Base-by-base conservation (phyloP, 1,140 invertebrate species). In the Galendromus occidentalis region DNA sequence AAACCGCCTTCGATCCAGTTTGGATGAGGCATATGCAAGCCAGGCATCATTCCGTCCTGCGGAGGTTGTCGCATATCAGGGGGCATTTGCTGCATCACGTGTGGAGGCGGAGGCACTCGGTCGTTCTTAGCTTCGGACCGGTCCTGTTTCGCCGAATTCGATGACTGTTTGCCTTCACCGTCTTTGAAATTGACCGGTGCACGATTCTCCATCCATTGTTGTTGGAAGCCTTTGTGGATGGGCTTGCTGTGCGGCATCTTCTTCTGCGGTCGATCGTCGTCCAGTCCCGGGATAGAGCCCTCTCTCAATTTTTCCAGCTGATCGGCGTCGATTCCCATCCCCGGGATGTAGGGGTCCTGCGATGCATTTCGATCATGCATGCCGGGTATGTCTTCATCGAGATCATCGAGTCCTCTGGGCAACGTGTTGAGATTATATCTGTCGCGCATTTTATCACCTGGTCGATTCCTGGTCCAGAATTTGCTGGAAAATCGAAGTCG, bases 381-480 rank as follows among this genome's bases (percentile, higher is more conserved):
- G 83, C 73, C 69, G 6, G 28, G 18, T 2, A 42, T 29, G 72
- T 74, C 69, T 74, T 76, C 69, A 69, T 68, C 85, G 66, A 81
- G 80, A 70, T 87, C 86, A 68, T 87, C 85, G 29, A 83, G 71
- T 2, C 82, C 83, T 59, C 82, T 80, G 22, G 89, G 87, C 59
- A 93, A 75, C 9, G 87, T 91, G 73, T 97, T 97, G n/a, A 96
- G 78, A 79, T 92, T 92, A 73, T 91, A 92, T 78, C 90, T 94
- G 73, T 99, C 96, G 73, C 91, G 83, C 88, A 98, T 97, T 66
- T 86, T 81, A 80, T 99, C 96, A 33, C 96, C 96, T 4, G 96
- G 95, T 45, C 94, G 81, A 79, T 98, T 98, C 68, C 96, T 80
- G 1, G 95, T 97, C 95, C 95, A 99, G 77, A 99, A 99, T 79